Base-by-base conservation (phyloP, 1,140 invertebrate species). In the Stratiolaelaps scimitus region DNA sequence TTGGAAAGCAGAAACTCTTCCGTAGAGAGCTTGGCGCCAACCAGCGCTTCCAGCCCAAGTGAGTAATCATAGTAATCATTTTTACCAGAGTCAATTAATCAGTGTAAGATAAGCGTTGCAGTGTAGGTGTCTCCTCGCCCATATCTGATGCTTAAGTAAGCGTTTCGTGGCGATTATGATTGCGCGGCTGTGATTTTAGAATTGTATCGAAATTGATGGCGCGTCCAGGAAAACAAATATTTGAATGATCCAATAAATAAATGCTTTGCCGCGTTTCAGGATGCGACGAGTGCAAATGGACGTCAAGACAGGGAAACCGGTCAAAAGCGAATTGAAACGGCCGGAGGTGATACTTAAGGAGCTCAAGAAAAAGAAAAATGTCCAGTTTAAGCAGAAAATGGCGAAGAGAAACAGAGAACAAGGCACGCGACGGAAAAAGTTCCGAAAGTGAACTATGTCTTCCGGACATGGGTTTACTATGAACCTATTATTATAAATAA, bases 271-370 rank as follows among this genome's bases (percentile, higher is more conserved):
- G 66, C 67, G 65, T 48, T 65, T 64, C 60, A 67, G 65, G 71
- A 65, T 29, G 69, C 64, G 47, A 56, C 23, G 64, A 65, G 48
- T 72, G 76, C 75, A 67, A 74, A 29, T 17, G 43, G 40, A 64
- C 13, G 40, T 45, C 64, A 23, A 67, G 40, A 66, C 70, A 68
- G 69, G 70, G 1, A 77, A 76, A 64, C 66, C 70, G 15, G 67
- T 74, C 28, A 73, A 72, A 67, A 75, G 72, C 34, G 85, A 86
- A 72, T 64, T 87, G 43, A 85, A 82, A 70, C 79, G 74, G 20
- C 80, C 81, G 0, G 84, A 87, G 66, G 81, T 86, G 71, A 84
- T 88, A 67, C 72, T 85, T 2, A 87, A 87, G 71, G 76, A 78
- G 1, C 78, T 85, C 65, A 78, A 80, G 64, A 69, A 78, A 2